These are phyloP conservation scores for Odontothrips loti DNA, from an alignment of 2,888 invertebrate genomes.

Conservation along the genomic window DNA sequence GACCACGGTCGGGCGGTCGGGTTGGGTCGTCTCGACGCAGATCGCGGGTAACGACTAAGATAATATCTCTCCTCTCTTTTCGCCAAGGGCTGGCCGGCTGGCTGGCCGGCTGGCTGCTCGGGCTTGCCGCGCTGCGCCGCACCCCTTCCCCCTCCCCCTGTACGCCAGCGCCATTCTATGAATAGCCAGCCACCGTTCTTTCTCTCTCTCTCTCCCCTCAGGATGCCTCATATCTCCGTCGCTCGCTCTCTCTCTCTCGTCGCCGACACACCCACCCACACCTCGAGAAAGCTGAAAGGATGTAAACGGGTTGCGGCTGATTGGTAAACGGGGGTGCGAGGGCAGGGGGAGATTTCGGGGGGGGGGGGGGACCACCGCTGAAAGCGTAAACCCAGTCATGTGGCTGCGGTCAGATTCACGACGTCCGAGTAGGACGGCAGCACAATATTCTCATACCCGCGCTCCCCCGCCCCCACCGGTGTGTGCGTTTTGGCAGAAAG, in stretches of 20 bases:
- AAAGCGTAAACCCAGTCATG: too few species aligned
- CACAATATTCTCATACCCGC: too few species aligned
- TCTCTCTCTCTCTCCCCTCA: background rate
- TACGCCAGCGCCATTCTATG: background rate
- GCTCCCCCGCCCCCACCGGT: too few species aligned
- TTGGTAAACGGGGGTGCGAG: background rate
- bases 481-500: too few species aligned
- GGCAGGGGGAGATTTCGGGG: background rate
- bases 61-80: background rate
- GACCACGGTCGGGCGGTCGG: background rate
- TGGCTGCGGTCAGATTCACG: too few species aligned
- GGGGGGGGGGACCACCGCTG: background rate
- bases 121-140: background rate
- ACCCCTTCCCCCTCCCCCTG: background rate
- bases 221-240: too few species aligned
- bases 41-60: too few species aligned
- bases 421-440: too few species aligned
- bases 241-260: too few species aligned
- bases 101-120: background rate
- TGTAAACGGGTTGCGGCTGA: too few species aligned
- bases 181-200: background rate
- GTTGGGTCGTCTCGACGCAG: background rate
- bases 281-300: too few species aligned
- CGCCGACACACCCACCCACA: too few species aligned
- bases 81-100: background rate